Base-by-base conservation (phyloP, 92 coral and sea anemone species). In the Epizoanthus scotinus region DNA sequence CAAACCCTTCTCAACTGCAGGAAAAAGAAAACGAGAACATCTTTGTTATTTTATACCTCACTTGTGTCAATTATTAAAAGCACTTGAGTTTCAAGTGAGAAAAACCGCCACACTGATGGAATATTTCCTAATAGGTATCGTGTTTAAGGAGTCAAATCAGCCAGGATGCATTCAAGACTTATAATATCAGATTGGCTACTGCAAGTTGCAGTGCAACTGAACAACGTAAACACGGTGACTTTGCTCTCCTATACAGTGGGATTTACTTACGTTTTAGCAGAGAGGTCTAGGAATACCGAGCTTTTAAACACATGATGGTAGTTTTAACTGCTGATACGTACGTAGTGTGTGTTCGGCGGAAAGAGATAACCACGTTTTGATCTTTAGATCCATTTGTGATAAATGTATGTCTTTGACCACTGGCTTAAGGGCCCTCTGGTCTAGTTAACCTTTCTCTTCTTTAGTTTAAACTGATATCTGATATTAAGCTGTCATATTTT, bases 361-460 rank as follows among this genome's bases (percentile, higher is more conserved):
- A 36, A n/a, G 21, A 75, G 68, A 75, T 75, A 75, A 75, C 63
- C 81, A 75, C 38, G 63, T 75, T 60, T 59, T 60, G 22, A 57
- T 59, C 55, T 63, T 24, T 17, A 59, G 81, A 75, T 60, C 62
- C 24, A 58, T 36, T 34, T 40, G 15, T 60, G 57, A 74, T 74
- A n/a, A n/a, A n/a, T n/a, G n/a, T n/a, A 74, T 58, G 25, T 5
- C 40, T 74, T 53, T 74, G 55, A 42, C 28, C 28, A 59, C 17
- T 8, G 42, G 49, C 18, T 60, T 34, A 27, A 34, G 40, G 40
- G 40, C 40, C 40, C 40, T 34, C 6, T 34, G 6, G 40, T 34
- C 9, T 18, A 8, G 66, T 58, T 22, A n/a, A 18, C 26, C 62
- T 34, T 25, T 12, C 26, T 63, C 67, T 63, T 34, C 47, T 64